Conservation (phyloP, 2,888 invertebrate species). For the Heterodera filipjevi region DNA sequence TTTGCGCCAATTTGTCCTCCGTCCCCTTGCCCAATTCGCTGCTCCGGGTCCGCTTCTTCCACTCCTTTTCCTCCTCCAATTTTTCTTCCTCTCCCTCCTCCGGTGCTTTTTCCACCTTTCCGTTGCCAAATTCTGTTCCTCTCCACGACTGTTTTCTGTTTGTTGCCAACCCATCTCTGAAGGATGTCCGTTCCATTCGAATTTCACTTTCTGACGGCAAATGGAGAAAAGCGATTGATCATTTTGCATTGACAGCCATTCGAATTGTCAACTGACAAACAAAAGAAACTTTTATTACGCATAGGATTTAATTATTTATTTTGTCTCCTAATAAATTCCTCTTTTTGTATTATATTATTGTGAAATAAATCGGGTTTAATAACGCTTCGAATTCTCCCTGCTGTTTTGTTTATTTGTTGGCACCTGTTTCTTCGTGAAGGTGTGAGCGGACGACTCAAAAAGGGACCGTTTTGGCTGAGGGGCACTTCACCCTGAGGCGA, state of each 20-base stretch:
- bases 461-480: constrained; percentile 3
- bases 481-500: constrained; percentile 8
- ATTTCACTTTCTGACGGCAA: constrained; percentile 9
- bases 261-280: background rate
- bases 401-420: background rate
- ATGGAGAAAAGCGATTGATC: constrained; percentile 3
- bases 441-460: constrained; percentile 5
- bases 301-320: background rate
- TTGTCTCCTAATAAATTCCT: background rate
- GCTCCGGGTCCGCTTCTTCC: constrained; percentile 3
- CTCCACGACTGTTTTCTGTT: constrained; percentile 11
- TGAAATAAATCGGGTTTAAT: background rate
- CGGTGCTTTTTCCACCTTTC: background rate
- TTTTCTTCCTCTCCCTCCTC: background rate
- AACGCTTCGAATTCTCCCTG: background rate
- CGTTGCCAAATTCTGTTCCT: background rate
- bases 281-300: background rate
- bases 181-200: constrained; percentile 14
- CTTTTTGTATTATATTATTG: background rate
- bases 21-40: constrained; percentile 9
- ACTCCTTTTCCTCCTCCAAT: background rate
- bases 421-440: constrained; percentile 9
- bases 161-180: background rate
- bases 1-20: background rate
- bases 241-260: background rate